These are phyloP conservation scores for Apodemia mormo DNA, from an alignment of 2,888 invertebrate species.

Conservation along the genomic window DNA sequence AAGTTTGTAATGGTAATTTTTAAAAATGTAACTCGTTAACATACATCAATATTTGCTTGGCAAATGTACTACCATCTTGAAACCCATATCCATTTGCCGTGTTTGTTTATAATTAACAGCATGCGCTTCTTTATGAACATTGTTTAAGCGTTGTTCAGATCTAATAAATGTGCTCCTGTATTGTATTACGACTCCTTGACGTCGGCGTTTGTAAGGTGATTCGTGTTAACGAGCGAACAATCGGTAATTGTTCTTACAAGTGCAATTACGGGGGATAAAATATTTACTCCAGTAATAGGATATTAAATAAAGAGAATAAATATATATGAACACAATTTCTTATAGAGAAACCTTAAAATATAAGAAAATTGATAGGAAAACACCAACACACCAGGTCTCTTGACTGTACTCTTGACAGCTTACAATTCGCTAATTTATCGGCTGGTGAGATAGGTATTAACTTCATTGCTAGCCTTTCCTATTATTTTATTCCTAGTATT, in stretches of 20 bases:
- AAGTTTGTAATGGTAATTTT: too few species aligned
- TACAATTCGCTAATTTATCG: too few species aligned
- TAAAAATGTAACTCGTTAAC: too few species aligned
- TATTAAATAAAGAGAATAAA: not conserved
- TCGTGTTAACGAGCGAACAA: constrained; percentile 46
- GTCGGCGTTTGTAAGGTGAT: constrained; percentile 43
- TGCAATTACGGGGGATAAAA: not conserved
- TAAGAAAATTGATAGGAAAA: too few species aligned
- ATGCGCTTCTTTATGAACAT: constrained; percentile 66
- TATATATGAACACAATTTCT: too few species aligned
- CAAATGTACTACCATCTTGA: constrained; percentile 38
- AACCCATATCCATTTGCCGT: constrained; percentile 45
- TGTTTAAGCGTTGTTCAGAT: constrained; percentile 51
- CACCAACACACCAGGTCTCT: too few species aligned
- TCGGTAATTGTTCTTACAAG: constrained; percentile 43
- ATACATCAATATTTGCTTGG: not conserved
- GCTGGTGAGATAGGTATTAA: too few species aligned
- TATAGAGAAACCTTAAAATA: too few species aligned
- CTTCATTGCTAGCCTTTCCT: too few species aligned
- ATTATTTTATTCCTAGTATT: too few species aligned
- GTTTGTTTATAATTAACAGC: constrained; percentile 76
- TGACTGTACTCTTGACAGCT: too few species aligned
- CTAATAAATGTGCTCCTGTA: constrained; percentile 72
- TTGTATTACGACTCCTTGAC: constrained; percentile 53
- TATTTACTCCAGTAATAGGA: not conserved